Percentiles rank a stretch among this genome's conserved stretches.
Evolutionary conservation across 53 echinoderm and acorn worm species (phyloP).

Genomic region (Echinometra lucunter): DNA sequence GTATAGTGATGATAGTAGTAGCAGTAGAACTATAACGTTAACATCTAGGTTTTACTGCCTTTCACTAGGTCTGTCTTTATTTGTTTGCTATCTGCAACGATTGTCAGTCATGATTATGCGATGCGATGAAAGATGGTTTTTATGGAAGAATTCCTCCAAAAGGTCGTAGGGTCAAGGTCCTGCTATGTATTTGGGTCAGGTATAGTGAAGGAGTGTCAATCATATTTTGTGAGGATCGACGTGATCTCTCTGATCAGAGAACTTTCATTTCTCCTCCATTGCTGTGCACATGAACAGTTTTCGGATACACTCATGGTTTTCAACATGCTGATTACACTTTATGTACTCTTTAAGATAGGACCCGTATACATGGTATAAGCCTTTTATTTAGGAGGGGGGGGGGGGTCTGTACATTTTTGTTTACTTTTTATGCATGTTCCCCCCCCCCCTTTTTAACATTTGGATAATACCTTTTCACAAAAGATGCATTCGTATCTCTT

Average conservation of each 20-base stretch:
- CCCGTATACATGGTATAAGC: too few species aligned
- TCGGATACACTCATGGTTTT: too few species aligned
- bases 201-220: background rate
- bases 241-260: background rate
- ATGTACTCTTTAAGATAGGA: too few species aligned
- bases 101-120: conserved; percentile 6
- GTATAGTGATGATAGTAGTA: background rate
- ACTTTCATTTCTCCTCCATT: background rate
- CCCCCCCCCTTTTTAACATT: too few species aligned
- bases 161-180: conserved; percentile 22
- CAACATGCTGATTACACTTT: too few species aligned
- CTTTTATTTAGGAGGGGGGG: too few species aligned
- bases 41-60: too few species aligned
- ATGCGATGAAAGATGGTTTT: conserved; percentile 20
- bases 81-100: background rate
- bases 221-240: background rate
- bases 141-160: background rate
- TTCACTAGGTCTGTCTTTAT: background rate
- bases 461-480: too few species aligned
- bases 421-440: too few species aligned
- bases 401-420: too few species aligned
- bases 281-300: background rate
- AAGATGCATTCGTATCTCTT: background rate
- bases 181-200: conserved; percentile 27
- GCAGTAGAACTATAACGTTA: too few species aligned